Evolutionary conservation across 2,113 vertebrate genomes (phyloP), one percentile per base, ranked within the genome.

Genomic region (Lucifuga dentata): DNA sequence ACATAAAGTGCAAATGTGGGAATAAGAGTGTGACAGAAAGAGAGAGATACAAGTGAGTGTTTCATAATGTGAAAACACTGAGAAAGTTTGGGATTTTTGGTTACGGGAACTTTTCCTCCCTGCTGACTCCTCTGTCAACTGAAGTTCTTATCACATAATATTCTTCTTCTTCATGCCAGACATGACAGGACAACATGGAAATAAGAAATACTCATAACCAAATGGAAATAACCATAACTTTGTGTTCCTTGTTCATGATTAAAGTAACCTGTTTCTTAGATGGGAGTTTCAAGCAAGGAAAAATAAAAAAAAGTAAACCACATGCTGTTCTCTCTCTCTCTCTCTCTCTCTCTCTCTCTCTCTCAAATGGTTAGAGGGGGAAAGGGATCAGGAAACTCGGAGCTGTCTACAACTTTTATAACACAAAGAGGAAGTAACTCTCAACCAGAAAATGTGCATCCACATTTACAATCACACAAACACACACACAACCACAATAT

Each of bases 11-110:
- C 9, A 44, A 65, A 21, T 44, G 40, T 72, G 65, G 32, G 38
- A 59, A 66, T 2, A 20, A 46, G 29, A 60, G 8, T 10, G 33
- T 11, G 32, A 51, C 6, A 8, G 12, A 35, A 11, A 15, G 7
- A 23, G 58, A 33, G 41, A 73, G 24, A 26, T 11, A 12, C 5
- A 48, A 29, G 26, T 29, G 26, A 29, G 26, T 5, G 3, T 29
- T 29, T 10, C 8, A 2, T 3, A 55, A 44, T 29, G 53, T 36
- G 32, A 75, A 75, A 78, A 78, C 52, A 75, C n/a, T 35, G 21
- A 24, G 44, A 3, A 73, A 53, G 49, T 50, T 71, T 55, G 41
- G 43, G 11, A 56, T 56, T 35, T 62, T 9, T 29, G 43, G 21
- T 46, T 20, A 23, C 57, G 23, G 29, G 40, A 78, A 50, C 46